phyloP scores from a whole-genome alignment of 2,888 invertebrate species.

The Netelia fuscicornis region DNA sequence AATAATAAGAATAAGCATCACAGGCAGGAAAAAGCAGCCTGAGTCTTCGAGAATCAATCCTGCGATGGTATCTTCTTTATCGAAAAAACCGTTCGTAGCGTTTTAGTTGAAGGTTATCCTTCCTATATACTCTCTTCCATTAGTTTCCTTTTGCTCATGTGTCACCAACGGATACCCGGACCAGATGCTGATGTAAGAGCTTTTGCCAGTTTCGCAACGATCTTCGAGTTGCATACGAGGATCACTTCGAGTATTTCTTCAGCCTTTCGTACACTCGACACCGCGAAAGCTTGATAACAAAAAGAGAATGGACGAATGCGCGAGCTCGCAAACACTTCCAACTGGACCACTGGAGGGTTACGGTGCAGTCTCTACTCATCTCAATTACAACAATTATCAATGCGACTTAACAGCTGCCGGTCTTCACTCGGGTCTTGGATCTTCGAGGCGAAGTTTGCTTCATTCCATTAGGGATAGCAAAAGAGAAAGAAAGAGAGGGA shows the following conservation, averaged over 20 bases:
- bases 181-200: constrained; percentile 2
- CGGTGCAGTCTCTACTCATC: constrained; percentile 44
- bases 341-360: constrained; percentile 41
- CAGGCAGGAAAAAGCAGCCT: neutral
- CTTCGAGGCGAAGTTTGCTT: constrained; percentile 13
- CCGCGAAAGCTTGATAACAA: constrained; percentile 15
- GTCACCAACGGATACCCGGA: neutral
- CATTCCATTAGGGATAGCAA: constrained; percentile 5
- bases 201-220: neutral
- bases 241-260: constrained; percentile 20
- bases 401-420: constrained; percentile 6
- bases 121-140: neutral
- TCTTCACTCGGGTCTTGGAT: constrained; percentile 22
- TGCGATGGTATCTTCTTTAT: neutral
- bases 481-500: neutral
- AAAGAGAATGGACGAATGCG: constrained; percentile 12
- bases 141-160: neutral
- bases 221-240: neutral
- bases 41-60: neutral
- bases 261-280: constrained; percentile 18
- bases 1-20: neutral
- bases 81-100: no score
- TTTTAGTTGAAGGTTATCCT: no score
- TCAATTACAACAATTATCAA: constrained; percentile 66
- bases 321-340: constrained; percentile 46